Conservation (phyloP, 2,797 vertebrate species). For the Anomalospiza imberbis region DNA sequence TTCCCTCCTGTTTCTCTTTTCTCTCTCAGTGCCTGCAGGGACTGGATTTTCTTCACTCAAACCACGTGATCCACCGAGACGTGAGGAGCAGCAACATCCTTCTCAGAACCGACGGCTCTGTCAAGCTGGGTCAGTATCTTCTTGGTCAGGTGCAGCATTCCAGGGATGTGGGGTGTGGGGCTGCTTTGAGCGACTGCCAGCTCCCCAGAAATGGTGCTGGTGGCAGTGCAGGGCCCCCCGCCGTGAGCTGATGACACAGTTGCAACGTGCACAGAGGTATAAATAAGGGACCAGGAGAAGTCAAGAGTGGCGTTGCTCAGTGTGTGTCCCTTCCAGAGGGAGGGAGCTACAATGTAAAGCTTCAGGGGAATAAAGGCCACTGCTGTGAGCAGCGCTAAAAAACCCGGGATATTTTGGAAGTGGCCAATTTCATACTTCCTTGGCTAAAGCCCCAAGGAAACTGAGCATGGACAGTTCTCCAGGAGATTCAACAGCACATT, state of each 20-base stretch:
- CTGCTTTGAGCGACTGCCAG: neutral
- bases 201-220: too few relatives aligned
- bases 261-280: neutral
- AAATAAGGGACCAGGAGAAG: neutral
- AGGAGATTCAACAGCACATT: neutral
- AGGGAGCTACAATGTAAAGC: neutral
- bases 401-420: too few relatives aligned
- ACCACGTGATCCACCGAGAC: constrained; percentile 94
- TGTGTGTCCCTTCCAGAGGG: neutral
- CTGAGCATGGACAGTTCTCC: neutral
- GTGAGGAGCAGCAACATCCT: constrained; percentile 97
- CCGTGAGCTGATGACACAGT: neutral
- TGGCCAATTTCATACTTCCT: neutral
- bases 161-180: neutral
- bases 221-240: neutral
- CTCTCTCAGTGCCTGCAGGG: too few relatives aligned
- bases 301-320: neutral
- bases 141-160: neutral
- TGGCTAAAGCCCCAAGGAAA: neutral
- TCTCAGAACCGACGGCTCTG: constrained; percentile 92
- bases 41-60: constrained; percentile 95
- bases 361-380: neutral
- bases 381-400: too few relatives aligned
- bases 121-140: constrained; percentile 89
- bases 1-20: too few relatives aligned